Percentiles rank a stretch among this genome's conserved stretches.
Conservation (phyloP, 2,797 vertebrate genomes). For the Tarsius wallacei region DNA sequence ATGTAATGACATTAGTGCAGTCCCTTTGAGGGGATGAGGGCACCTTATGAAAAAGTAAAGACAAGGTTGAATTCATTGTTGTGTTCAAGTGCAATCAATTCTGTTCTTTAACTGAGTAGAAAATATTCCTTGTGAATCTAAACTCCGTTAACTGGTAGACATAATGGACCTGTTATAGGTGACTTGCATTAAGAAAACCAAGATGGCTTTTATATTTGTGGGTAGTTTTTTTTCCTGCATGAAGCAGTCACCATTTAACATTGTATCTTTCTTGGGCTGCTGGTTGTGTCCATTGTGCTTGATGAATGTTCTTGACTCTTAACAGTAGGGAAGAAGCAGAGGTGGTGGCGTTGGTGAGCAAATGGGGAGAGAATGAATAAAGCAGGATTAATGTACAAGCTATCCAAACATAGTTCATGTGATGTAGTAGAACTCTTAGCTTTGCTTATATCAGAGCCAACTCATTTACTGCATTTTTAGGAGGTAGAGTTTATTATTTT, state of each 20-base stretch:
- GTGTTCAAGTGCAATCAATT: background rate
- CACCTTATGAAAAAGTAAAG: conserved; percentile 56
- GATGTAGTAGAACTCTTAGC: background rate
- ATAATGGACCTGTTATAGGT: background rate
- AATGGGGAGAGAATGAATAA: background rate
- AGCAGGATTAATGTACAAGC: background rate
- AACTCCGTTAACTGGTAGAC: background rate
- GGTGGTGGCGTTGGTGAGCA: background rate
- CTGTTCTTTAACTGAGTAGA: conserved; percentile 46
- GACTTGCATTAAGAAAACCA: conserved; percentile 12
- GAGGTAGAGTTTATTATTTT: background rate
- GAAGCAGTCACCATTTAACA: background rate
- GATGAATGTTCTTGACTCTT: conserved; percentile 49
- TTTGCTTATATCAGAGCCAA: background rate
- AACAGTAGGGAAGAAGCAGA: background rate
- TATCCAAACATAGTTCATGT: background rate
- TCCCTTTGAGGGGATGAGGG: background rate
- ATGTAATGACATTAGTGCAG: background rate
- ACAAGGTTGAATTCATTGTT: conserved; percentile 52
- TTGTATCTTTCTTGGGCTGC: background rate
- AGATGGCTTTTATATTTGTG: background rate
- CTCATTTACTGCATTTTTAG: background rate
- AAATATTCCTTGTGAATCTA: conserved; percentile 6
- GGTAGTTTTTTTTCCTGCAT: background rate
- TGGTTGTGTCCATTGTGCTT: conserved; percentile 1